phyloP scores from a whole-genome alignment of 2,888 invertebrate species.

The Aleiodes alternator region DNA sequence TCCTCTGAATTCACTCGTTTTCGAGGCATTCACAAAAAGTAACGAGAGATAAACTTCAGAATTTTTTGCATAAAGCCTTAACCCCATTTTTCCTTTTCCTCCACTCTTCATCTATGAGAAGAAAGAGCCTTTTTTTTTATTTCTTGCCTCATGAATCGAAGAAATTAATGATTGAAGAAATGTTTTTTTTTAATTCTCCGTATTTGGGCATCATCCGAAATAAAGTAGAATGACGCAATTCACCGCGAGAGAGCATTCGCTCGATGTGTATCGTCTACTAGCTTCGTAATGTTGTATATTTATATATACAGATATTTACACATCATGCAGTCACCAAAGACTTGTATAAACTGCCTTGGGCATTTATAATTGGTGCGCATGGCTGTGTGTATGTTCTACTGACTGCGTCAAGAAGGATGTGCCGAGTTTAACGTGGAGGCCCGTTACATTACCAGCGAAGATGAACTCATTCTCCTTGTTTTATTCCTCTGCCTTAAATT shows the following conservation, averaged over 20 bases:
- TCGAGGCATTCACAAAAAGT: no score
- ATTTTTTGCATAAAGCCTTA: no score
- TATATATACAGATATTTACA: conserved; percentile 7
- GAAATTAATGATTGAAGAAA: conserved; percentile 11
- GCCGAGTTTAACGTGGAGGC: conserved; percentile 70
- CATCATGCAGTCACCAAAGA: conserved; percentile 18
- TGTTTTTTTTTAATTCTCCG: neutral
- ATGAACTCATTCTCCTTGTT: conserved; percentile 71
- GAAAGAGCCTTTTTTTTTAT: no score
- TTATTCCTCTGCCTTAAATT: conserved; percentile 1
- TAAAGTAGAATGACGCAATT: conserved; percentile 37
- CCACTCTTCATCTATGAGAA: no score
- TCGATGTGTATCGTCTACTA: conserved; percentile 13
- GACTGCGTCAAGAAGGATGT: conserved; percentile 73
- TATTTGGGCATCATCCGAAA: conserved; percentile 26
- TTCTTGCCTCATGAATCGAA: no score
- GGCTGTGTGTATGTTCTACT: conserved; percentile 26
- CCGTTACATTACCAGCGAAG: conserved; percentile 70
- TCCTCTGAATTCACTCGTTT: no score
- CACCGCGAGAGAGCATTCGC: conserved; percentile 31
- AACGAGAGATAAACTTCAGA: no score
- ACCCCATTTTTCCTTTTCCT: no score
- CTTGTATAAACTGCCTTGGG: conserved; percentile 37
- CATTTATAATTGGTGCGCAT: conserved; percentile 53
- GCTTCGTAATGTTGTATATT: neutral